phyloP scores from a whole-genome alignment of 30 jellyfish, hydroid and myxozoan species.

The Rhopilema esculentum region DNA sequence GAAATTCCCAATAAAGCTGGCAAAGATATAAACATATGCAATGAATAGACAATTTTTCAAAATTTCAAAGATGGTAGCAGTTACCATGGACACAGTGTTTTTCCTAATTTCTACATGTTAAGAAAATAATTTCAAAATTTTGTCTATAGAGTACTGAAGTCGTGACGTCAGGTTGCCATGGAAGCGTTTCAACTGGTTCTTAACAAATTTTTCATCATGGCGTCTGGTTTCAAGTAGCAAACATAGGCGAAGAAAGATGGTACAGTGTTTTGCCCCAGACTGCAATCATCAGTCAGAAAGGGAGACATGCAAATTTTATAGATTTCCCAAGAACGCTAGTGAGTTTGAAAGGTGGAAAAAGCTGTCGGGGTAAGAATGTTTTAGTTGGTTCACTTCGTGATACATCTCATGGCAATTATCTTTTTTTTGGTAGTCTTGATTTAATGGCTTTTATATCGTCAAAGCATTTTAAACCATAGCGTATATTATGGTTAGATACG shows the following conservation, averaged over 20 bases:
- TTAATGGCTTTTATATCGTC: not conserved
- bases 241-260: not conserved
- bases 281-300: constrained; percentile 15
- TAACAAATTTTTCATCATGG: too few relatives aligned
- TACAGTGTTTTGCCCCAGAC: not conserved
- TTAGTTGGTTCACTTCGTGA: not conserved
- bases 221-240: not conserved
- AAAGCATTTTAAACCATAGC: not conserved
- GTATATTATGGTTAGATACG: too few relatives aligned
- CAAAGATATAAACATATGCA: too few relatives aligned
- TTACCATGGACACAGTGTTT: too few relatives aligned
- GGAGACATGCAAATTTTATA: not conserved
- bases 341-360: constrained; percentile 2
- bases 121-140: too few relatives aligned
- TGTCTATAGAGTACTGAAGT: too few relatives aligned
- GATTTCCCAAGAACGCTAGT: not conserved
- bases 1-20: too few relatives aligned
- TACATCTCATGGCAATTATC: not conserved
- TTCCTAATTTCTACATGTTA: too few relatives aligned
- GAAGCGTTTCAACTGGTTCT: too few relatives aligned
- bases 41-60: too few relatives aligned
- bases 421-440: not conserved
- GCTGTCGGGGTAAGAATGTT: not conserved
- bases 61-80: too few relatives aligned
- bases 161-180: too few relatives aligned